Base-by-base conservation (phyloP, 2,888 invertebrate genomes). In the Nomada ruficornis region DNA sequence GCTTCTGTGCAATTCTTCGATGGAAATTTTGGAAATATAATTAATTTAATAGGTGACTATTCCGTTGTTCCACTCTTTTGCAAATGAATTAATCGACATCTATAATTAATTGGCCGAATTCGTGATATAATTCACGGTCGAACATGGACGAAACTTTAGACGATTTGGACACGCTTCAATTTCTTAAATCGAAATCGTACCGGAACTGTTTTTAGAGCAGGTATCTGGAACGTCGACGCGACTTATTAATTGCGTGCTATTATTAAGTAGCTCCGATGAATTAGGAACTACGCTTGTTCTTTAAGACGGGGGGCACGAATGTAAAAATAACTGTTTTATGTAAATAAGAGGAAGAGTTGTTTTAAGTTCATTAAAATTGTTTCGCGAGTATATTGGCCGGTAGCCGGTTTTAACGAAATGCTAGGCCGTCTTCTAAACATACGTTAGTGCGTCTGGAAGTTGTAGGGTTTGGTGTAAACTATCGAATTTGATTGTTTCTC, bases 401-500 rank as follows among this genome's bases (percentile, higher is more conserved):
- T 15, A 9, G 44, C 59, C 42, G 64, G 15, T 44, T 59, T 44
- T 60, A 78, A 80, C 79, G 79, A 65, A 80, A 78, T 65, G 65
- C 70, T 71, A 78, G 59, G 70, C 69, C 79, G 59, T 65, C 2
- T 50, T 78, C 71, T 79, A 78, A 80, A 79, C 60, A 78, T 55
- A 67, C 64, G 52, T 44, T 29, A 42, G 60, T 63, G 71, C 50
- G 80, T 62, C 80, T 80, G 80, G 80, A 78, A 80, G 79, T 78
- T 62, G 79, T 71, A 42, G 67, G 62, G 62, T 65, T 36, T 55
- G 65, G 60, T 52, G 71, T 80, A 80, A 80, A 78, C 79, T 55
- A 78, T 62, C 71, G 80, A 71, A 67, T 78, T 67, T 78, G 80
- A 80, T 80, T 80, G 80, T 80, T 80, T 78, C 60, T 79, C 78